These are phyloP conservation scores for Gymnoscopelus microlampas DNA, from an alignment of 2,797 vertebrate genomes.

Conservation along the genomic window DNA sequence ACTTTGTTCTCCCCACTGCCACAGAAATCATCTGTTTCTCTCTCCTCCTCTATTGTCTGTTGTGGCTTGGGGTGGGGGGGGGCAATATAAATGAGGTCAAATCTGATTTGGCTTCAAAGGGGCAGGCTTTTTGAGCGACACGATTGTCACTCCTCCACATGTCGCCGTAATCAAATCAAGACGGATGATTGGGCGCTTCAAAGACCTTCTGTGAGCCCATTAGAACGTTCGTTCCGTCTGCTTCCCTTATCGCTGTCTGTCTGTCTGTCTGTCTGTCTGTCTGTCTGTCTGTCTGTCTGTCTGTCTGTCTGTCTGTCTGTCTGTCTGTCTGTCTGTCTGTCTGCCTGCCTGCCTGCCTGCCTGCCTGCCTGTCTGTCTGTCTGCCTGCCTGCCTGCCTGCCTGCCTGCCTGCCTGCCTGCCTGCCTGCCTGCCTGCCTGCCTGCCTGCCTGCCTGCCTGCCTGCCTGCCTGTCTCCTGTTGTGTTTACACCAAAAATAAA, in stretches of 20 bases:
- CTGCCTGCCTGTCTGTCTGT: no score
- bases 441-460: no score
- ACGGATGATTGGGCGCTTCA: neutral
- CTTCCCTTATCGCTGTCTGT: neutral
- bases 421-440: neutral
- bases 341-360: no score
- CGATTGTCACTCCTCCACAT: neutral
- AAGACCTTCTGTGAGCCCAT: neutral
- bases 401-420: neutral
- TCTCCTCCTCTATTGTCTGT: no score
- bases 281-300: neutral
- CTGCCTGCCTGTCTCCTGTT: neutral
- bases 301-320: slow-evolving; percentile 7
- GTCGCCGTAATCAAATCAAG: neutral
- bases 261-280: slow-evolving; percentile 1
- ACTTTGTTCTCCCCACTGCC: no score
- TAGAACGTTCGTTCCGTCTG: no score
- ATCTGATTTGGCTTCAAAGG: slow-evolving; percentile 8
- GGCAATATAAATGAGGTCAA: slow-evolving; percentile 7
- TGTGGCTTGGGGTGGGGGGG: no score
- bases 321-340: neutral
- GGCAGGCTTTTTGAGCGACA: neutral
- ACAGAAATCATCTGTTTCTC: no score
- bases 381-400: slow-evolving; percentile 1
- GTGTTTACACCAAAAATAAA: neutral